Evolutionary conservation across 1,140 invertebrate species (phyloP).

Genomic region (Platorchestia sp.): DNA sequence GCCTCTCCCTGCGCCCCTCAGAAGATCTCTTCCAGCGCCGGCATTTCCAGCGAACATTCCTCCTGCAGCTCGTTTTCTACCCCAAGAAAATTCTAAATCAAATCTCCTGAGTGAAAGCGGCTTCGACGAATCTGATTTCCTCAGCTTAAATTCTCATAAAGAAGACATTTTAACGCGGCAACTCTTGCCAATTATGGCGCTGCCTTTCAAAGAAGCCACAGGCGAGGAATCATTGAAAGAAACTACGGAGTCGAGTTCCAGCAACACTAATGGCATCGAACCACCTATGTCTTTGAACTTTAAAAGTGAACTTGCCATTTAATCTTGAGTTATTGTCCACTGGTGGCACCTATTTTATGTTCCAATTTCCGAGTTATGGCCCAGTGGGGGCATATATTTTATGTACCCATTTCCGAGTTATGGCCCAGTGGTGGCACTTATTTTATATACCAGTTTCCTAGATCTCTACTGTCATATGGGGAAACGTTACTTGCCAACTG

Average conservation of each 20-base stretch:
- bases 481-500: neutral
- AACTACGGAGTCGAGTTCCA: neutral
- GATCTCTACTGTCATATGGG: neutral
- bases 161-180: neutral
- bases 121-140: neutral
- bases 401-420: no score
- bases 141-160: neutral
- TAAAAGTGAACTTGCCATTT: constrained; percentile 30
- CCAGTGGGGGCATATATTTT: no score
- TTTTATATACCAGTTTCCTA: neutral
- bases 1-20: neutral
- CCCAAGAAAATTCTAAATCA: neutral
- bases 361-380: no score
- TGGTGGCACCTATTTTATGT: neutral
- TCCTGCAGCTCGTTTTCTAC: neutral
- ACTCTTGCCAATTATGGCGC: neutral
- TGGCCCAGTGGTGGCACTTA: neutral
- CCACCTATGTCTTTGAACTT: neutral
- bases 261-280: neutral
- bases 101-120: neutral
- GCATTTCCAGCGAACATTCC: neutral
- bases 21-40: constrained; percentile 5
- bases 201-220: neutral
- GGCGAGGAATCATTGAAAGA: neutral
- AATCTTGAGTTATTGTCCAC: neutral